Base-by-base conservation (phyloP, 1,140 invertebrate species). In the Aleiodes sp. region DNA sequence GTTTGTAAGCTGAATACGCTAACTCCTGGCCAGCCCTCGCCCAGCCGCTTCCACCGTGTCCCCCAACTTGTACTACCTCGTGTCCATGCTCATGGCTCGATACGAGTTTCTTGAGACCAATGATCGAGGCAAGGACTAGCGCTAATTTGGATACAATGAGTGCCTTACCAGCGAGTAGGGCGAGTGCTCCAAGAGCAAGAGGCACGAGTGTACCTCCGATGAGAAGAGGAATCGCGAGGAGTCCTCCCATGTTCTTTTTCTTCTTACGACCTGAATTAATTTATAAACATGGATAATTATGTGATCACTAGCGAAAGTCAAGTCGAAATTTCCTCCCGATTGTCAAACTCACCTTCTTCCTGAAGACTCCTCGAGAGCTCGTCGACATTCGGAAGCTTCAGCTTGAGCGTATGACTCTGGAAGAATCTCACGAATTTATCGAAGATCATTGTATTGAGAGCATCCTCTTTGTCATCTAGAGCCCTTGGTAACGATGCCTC, bases 91-190 rank as follows among this genome's bases (percentile, higher is more conserved):
- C 72, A 12, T 90, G 88, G 3, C 89, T 88, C 10, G 90, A 90
- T 12, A 94, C 84, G 1, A 95, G 87, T 77, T 94, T 94, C 87
- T 94, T 95, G 75, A 95, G 84, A 0, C 93, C 94, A 65, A 95
- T 93, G 71, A 95, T 94, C 65, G 91, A 92, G 29, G 94, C 92
- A 21, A 94, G 83, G 0, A 94, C 92, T 31, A 95, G 80, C 6
- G 94, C 94, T 43, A 95, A 82, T 78, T 95, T 95, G 76, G 92
- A 93, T 56, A 94, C 91, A 74, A 95, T 94, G 33, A 95, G 83
- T 33, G 93, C 93, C 81, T 95, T 95, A 67, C 93, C 93, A 19
- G 94, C 94, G 29, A 95, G 80, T 12, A 95, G 88, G 2, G 93
- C 93, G 4, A 95, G 82, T 2, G 92, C 92, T 52, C 93, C 93